Evolutionary conservation across 2,888 invertebrate genomes (phyloP).

Genomic region (Stenolophus ochropezus): DNA sequence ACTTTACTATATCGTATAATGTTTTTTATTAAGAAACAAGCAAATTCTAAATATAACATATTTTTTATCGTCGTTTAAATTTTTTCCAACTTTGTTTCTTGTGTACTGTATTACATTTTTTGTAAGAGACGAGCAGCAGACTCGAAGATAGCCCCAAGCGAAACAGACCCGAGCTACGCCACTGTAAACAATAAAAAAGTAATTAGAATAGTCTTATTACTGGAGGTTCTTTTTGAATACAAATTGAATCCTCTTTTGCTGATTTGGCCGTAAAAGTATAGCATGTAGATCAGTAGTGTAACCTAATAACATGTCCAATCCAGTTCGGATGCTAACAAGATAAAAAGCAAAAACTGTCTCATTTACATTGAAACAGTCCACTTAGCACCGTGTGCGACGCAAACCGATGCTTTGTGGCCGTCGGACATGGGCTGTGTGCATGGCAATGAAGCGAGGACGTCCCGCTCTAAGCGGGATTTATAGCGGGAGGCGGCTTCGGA

Average conservation of each 20-base stretch:
- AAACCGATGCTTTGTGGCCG: slow-evolving; percentile 51
- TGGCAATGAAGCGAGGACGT: slow-evolving; percentile 39
- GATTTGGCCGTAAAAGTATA: not conserved
- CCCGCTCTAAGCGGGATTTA: slow-evolving; percentile 37
- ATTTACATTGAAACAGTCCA: slow-evolving; percentile 58
- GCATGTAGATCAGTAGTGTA: not conserved
- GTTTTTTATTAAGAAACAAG: too few relatives aligned
- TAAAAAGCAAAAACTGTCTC: slow-evolving; percentile 55
- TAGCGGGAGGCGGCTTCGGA: slow-evolving; percentile 27
- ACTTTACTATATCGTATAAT: too few relatives aligned
- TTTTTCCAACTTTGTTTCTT: too few relatives aligned
- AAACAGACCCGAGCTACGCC: too few relatives aligned
- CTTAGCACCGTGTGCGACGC: slow-evolving; percentile 45
- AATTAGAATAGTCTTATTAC: too few relatives aligned
- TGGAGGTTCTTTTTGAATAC: not conserved
- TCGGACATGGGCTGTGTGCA: slow-evolving; percentile 32
- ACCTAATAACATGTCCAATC: slow-evolving; percentile 20
- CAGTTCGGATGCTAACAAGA: slow-evolving; percentile 34
- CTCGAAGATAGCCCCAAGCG: too few relatives aligned
- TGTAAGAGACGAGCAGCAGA: too few relatives aligned
- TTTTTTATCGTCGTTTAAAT: too few relatives aligned
- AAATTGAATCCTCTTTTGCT: not conserved
- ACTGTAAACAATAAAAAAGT: too few relatives aligned
- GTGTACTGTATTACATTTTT: too few relatives aligned
- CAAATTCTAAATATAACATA: too few relatives aligned